Evolutionary conservation across 2,113 vertebrate species (phyloP), one percentile per base, ranked within the genome.

Genomic region (Centropus bengalensis): DNA sequence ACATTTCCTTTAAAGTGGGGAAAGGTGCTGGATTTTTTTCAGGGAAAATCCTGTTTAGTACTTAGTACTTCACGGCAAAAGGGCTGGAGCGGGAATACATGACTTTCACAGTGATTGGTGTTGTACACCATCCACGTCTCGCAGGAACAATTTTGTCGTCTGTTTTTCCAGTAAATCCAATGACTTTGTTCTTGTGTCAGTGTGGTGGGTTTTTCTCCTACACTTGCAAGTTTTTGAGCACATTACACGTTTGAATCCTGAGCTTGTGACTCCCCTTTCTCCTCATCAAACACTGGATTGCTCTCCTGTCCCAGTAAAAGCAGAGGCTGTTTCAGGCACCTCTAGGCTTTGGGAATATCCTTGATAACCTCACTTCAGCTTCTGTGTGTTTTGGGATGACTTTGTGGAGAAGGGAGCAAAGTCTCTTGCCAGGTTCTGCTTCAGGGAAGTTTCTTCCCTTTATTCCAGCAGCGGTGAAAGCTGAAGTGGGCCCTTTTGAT

Each of bases 161-260:
- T 36, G 36, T 9, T 91, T 89, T 91, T 30, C 23, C 40, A 54
- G n/a, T 67, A 85, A 85, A 76, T 54, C 49, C 4, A 16, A 3
- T 19, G 12, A 24, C 9, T 63, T 74, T 58, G 28, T 77, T 51
- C 17, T 44, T 56, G 12, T 51, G 47, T 63, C n/a, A 8, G 42
- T 52, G 27, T 38, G 52, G 55, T 0, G 2, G 0, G 0, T 58
- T 42, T 52, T 56, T 86, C 12, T 64, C 33, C 40, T 52, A 22
- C 1, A 5, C 38, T 73, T 22, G 4, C 12, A 27, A 52, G 32
- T 63, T 73, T 77, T 59, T 64, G 8, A 36, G 5, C 12, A 5
- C n/a, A 14, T 69, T 58, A 51, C 8, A 68, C 5, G 1, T n/a
- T 52, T 47, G 36, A 67, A 62, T 85, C 52, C 40, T 66, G 76